Percentiles rank a stretch among this genome's conserved stretches.
These are phyloP conservation scores for Axis porcinus DNA, from an alignment of 2,113 vertebrate genomes.

Conservation along the genomic window DNA sequence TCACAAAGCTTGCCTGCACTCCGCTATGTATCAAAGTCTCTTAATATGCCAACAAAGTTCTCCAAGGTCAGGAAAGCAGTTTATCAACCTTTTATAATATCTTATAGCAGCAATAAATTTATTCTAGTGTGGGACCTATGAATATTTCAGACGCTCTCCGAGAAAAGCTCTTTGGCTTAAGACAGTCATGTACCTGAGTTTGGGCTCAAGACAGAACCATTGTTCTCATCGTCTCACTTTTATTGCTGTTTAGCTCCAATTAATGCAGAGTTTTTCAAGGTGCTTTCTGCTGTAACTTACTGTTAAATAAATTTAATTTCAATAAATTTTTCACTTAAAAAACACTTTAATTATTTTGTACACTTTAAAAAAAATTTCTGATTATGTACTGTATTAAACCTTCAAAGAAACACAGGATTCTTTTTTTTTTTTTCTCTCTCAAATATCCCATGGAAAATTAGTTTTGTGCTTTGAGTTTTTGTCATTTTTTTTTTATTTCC, in stretches of 20 bases:
- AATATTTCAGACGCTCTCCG: constrained; percentile 83
- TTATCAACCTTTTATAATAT: constrained; percentile 86
- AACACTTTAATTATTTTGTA: background rate
- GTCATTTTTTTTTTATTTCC: background rate
- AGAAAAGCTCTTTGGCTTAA: constrained; percentile 79
- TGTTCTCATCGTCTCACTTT: constrained; percentile 29
- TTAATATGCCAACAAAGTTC: constrained; percentile 85
- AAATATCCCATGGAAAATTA: background rate
- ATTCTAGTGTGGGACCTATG: constrained; percentile 81
- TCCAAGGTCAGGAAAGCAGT: constrained; percentile 87
- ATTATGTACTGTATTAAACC: background rate
- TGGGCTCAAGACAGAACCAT: constrained; percentile 55
- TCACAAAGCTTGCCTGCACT: constrained; percentile 72
- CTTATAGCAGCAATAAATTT: constrained; percentile 85
- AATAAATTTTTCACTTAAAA: background rate
- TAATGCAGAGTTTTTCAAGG: background rate
- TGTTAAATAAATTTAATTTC: background rate
- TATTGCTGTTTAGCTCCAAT: background rate
- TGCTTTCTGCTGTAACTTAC: background rate
- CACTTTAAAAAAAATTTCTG: background rate
- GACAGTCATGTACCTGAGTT: constrained; percentile 70
- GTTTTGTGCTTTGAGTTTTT: background rate
- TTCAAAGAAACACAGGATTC: background rate
- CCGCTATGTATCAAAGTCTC: constrained; percentile 82
- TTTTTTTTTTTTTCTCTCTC: background rate